Base-by-base conservation (phyloP, 2,113 vertebrate genomes). In the Proteles cristata region DNA sequence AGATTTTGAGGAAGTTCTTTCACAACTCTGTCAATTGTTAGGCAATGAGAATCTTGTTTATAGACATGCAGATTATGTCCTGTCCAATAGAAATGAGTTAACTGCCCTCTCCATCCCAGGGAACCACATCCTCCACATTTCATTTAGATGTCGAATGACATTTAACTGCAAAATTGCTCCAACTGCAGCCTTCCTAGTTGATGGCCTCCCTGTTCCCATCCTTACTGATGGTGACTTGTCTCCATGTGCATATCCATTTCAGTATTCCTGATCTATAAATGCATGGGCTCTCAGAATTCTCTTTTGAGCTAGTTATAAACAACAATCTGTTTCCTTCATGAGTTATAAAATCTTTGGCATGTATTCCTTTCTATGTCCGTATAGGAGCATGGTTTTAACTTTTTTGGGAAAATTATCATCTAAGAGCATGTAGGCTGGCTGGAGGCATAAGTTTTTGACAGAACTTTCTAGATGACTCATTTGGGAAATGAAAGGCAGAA, bases 291-390 rank as follows among this genome's bases (percentile, higher is more conserved):
- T 88, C 39, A 84, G 61, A 77, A 66, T 79, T 83, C 55, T 53
- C 45, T 74, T 73, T 61, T 53, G 43, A 87, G 31, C 43, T 11
- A n/a, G 28, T 8, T 19, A 63, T 61, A 71, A 69, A 50, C 39
- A 84, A 55, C 33, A 61, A 39, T 77, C 68, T 92, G 65, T 35
- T 83, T 82, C n/a, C 50, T 58, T 74, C 35, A n/a, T 43, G 16
- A 86, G 33, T 43, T 66, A 88, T 82, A 88, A 88, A 88, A 84
- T 87, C 84, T 86, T 92, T 50, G 87, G 66, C 25, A 61, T 17
- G 7, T 53, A 6, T 90, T 93, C n/a, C 21, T 77, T 61, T 94
- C 77, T 76, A 31, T 92, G 61, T 87, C 16, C 55, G 6, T 12
- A 16, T 45, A 26, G 86, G 55, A 95, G 9, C 79, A 19, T 19